A percentile compares a stretch with the other conserved stretches of the same genome.
Evolutionary conservation across 2,113 vertebrate species (phyloP).

Genomic region (Drymodes brunneopygia): DNA sequence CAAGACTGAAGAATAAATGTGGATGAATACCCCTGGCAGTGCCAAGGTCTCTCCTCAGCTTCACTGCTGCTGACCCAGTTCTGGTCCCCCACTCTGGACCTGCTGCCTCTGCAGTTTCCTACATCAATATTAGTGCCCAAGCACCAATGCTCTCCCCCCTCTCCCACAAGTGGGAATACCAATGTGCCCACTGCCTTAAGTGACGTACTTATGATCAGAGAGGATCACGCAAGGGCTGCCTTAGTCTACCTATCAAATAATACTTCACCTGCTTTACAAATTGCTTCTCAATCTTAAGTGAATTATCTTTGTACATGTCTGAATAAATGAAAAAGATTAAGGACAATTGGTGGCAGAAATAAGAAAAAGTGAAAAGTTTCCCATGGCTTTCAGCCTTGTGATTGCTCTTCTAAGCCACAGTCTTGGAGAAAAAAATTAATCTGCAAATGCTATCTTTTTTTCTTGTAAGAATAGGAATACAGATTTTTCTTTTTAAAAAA

Average conservation of each 20-base stretch:
- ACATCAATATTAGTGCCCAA: background rate
- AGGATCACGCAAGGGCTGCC: background rate
- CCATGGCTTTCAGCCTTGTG: background rate
- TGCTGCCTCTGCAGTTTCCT: background rate
- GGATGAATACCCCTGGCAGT: background rate
- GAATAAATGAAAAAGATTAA: background rate
- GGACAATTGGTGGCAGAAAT: background rate
- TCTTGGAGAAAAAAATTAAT: background rate
- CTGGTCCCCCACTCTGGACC: background rate
- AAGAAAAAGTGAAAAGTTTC: background rate
- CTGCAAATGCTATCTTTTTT: background rate
- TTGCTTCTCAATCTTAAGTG: background rate
- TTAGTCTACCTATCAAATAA: background rate
- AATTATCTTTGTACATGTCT: background rate
- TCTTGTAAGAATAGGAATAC: background rate
- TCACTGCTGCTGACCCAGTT: rapidly evolving
- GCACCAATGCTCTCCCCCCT: background rate
- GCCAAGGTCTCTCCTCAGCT: background rate
- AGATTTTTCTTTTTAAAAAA: background rate
- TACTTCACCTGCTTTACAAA: background rate
- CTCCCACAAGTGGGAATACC: background rate
- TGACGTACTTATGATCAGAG: background rate
- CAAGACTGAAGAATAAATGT: background rate
- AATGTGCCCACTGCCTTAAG: rapidly evolving
- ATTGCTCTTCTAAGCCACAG: background rate